Conservation (phyloP, 2,113 vertebrate species). For the Corythaixoides concolor region DNA sequence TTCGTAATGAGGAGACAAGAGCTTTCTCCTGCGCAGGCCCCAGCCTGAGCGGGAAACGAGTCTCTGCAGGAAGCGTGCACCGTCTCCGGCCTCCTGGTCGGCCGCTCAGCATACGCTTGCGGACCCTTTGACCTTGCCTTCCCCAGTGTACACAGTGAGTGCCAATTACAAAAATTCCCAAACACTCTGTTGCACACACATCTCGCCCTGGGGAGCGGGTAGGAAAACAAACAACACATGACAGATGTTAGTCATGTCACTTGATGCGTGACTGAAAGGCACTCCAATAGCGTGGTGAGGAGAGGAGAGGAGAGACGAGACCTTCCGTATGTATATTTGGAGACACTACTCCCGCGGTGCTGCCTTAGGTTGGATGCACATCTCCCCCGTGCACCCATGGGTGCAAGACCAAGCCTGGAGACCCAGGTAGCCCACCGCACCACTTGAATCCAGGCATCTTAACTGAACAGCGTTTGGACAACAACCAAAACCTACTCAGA, state of each 20-base stretch:
- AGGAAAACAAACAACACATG: slow-evolving; percentile 8
- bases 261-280: slow-evolving; percentile 31
- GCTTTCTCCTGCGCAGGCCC: neutral
- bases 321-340: neutral
- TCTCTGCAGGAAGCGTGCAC: neutral
- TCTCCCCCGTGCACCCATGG: rapidly evolving
- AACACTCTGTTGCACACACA: neutral
- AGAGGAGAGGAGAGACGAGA: neutral
- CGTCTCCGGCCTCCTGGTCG: rapidly evolving
- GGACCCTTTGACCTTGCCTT: neutral
- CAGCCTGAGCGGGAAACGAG: neutral
- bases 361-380: neutral
- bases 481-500: neutral
- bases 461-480: neutral
- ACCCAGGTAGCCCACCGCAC: neutral
- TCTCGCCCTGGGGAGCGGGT: neutral
- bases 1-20: neutral
- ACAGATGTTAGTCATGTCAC: neutral
- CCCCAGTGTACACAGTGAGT: neutral
- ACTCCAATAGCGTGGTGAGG: too few species aligned
- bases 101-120: rapidly evolving
- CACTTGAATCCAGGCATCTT: neutral
- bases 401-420: neutral
- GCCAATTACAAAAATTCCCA: neutral
- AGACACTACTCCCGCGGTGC: neutral